phyloP scores from a whole-genome alignment of 2,888 invertebrate genomes.

The Resseliella maxima region DNA sequence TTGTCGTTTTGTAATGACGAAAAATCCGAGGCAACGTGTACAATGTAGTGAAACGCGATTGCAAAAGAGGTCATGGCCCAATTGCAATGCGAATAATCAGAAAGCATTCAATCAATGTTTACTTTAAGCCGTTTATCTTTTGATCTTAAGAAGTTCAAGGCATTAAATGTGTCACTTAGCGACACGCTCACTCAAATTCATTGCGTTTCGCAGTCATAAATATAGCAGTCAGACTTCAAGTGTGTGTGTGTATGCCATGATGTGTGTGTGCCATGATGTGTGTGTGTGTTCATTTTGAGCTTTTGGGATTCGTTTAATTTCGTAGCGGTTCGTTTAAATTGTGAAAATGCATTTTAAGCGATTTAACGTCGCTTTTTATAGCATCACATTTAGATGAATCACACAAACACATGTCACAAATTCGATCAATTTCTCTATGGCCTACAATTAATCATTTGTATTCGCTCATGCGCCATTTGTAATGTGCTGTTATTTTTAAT shows the following conservation, averaged over 20 bases:
- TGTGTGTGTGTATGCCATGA: not conserved
- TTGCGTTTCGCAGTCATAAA: not conserved
- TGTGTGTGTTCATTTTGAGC: not conserved
- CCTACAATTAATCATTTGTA: constrained; percentile 4
- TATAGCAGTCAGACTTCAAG: not conserved
- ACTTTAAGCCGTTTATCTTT: constrained; percentile 49
- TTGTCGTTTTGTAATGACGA: not conserved
- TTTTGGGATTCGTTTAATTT: not conserved
- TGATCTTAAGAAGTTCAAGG: constrained; percentile 51
- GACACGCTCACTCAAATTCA: constrained; percentile 30
- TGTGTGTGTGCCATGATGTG: not conserved
- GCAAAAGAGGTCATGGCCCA: constrained; percentile 43
- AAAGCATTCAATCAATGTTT: constrained; percentile 35
- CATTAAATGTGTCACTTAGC: constrained; percentile 44
- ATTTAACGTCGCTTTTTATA: not conserved
- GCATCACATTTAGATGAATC: not conserved
- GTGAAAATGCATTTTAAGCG: not conserved
- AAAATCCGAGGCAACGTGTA: not conserved
- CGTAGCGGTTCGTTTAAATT: not conserved
- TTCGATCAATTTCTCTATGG: constrained; percentile 29
- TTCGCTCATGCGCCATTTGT: not conserved
- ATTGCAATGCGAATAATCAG: constrained; percentile 44
- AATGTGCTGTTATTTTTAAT: not conserved
- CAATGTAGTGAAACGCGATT: not conserved
- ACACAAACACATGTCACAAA: not conserved